phyloP scores from a whole-genome alignment of 2,888 invertebrate genomes.

The Oscheius myriophilus region DNA sequence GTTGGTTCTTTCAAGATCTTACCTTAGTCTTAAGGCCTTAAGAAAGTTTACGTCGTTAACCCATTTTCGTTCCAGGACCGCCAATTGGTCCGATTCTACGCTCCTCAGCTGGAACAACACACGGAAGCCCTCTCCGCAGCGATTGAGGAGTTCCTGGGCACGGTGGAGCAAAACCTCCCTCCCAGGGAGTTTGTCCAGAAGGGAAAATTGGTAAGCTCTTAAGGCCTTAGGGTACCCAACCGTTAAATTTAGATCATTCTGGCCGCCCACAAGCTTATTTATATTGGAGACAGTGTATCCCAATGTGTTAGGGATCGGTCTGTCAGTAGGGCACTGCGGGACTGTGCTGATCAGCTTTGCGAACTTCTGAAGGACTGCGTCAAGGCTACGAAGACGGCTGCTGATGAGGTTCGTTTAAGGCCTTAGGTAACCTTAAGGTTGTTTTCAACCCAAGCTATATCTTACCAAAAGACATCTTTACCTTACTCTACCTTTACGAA shows the following conservation, averaged over 20 bases:
- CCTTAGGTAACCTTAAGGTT: neutral
- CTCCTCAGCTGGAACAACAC: slow-evolving; percentile 85
- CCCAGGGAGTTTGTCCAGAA: slow-evolving; percentile 91
- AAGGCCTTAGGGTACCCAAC: neutral
- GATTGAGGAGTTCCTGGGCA: slow-evolving; percentile 89
- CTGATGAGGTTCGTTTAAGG: slow-evolving; percentile 77
- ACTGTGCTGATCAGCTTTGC: slow-evolving; percentile 74
- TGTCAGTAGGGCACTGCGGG: slow-evolving; percentile 19
- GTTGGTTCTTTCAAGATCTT: neutral
- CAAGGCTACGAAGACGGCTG: slow-evolving; percentile 87
- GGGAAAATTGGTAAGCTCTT: slow-evolving; percentile 85
- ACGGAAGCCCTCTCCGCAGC: slow-evolving; percentile 86
- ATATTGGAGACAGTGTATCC: slow-evolving; percentile 91
- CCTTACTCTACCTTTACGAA: too few relatives aligned
- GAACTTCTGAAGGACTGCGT: slow-evolving; percentile 86
- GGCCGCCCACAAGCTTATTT: slow-evolving; percentile 90
- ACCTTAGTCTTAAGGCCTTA: too few relatives aligned
- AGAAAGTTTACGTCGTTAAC: too few relatives aligned
- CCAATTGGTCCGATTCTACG: slow-evolving; percentile 85
- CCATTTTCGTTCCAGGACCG: slow-evolving; percentile 36
- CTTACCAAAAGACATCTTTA: too few relatives aligned
- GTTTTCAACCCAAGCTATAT: neutral
- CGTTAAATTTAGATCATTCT: slow-evolving; percentile 75
- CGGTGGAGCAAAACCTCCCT: slow-evolving; percentile 90
- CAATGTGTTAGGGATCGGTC: slow-evolving; percentile 64